These are phyloP conservation scores for Ariolimax columbianus DNA, from an alignment of 2,888 invertebrate species.

Conservation along the genomic window DNA sequence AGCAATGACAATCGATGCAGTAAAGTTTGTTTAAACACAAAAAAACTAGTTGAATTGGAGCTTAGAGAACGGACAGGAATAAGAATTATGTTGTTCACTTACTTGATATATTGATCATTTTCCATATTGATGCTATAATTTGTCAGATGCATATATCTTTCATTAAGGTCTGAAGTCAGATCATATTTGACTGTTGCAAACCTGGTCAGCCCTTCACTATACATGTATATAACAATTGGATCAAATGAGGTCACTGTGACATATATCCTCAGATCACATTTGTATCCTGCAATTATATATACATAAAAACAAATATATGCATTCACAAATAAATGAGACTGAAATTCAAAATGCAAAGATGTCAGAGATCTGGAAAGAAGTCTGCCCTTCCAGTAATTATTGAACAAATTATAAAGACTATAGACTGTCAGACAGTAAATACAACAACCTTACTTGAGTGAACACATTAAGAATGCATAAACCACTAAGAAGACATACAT, in stretches of 20 bases:
- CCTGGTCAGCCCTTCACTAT: slow-evolving; percentile 94
- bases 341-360: no score
- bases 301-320: not conserved
- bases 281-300: slow-evolving; percentile 89
- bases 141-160: slow-evolving; percentile 97
- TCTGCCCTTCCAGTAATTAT: no score
- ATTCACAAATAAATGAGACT: not conserved
- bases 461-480: no score
- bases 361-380: no score
- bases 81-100: not conserved
- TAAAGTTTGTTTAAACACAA: no score
- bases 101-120: slow-evolving; percentile 92
- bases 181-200: slow-evolving; percentile 96
- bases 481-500: no score
- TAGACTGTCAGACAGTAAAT: no score
- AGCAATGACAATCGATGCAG: no score
- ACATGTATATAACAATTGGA: slow-evolving; percentile 94
- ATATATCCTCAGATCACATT: slow-evolving; percentile 96
- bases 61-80: not conserved
- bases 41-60: no score
- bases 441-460: no score
- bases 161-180: slow-evolving; percentile 81
- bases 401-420: no score
- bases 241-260: slow-evolving; percentile 96
- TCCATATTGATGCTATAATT: slow-evolving; percentile 99